Base-by-base conservation (phyloP, 2,113 vertebrate species). In the Cephalophus harveyi region DNA sequence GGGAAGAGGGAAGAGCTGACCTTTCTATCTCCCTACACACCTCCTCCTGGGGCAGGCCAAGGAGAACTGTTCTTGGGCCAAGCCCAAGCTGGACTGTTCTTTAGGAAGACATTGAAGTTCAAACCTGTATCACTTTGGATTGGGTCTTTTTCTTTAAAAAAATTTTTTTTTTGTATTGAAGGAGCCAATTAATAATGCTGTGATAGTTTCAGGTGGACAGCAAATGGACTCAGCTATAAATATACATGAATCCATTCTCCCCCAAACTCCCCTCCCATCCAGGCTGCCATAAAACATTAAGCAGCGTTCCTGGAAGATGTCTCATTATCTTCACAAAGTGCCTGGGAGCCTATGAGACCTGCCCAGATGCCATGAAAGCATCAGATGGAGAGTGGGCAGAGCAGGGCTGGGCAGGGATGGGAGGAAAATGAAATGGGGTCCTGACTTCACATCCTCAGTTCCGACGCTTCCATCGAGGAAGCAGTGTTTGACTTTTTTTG, bases 391-490 rank as follows among this genome's bases (percentile, higher is more conserved):
- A 33, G 6, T 0, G 25, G 57, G 6, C 46, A 11, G 23, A 78
- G 28, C 43, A 17, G 43, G 23, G 14, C 79, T 27, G 48, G 9
- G 13, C 33, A 15, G 36, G 11, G n/a, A 5, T 0, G 13, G 1
- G 33, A 86, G 81, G 12, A 25, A 60, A 76, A 33, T 11, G 13
- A 30, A 40, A 43, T 2, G 6, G 36, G 57, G 1, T 43, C 79
- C 10, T 79, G 50, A n/a, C 2, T 1, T 50, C 25, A 7, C 3
- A 17, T 2, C 3, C 33, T 74, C 46, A 5, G 30, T 62, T 78
- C 89, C 30, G 23, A 52, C 4, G 2, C 7, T 57, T 83, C 40
- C 48, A 50, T 2, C 6, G 27, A 33, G 30, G 46, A 81, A 52
- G 12, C 23, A 40, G 5, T 16, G 13, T 50, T 6, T 21, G 74